Base-by-base conservation (phyloP, 2,888 invertebrate genomes). In the Idaea aversata region DNA sequence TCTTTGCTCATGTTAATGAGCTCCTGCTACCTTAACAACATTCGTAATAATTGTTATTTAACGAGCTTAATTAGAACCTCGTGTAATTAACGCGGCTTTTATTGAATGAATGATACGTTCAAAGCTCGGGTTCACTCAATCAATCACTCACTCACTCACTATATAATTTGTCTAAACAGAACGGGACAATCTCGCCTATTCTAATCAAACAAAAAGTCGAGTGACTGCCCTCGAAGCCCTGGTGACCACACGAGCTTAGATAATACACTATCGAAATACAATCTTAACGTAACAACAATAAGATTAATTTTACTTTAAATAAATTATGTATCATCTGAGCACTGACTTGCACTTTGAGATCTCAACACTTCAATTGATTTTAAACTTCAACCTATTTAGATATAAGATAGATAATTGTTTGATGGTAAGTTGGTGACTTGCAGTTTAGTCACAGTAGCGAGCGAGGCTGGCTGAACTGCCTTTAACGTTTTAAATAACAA, bases 361-460 rank as follows among this genome's bases (percentile, higher is more conserved):
- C 47, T 10, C 13, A 13, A 47, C 7, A 47, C 47, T 10, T 47
- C 0, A 47, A 47, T 47, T 47, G 47, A 47, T 47, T 47, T 47
- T 47, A 10, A 47, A 47, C 47, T 47, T 47, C 4, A 13, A 47
- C 47, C 25, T 6, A 47, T 10, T 13, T 16, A 59, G 13, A 16
- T 2, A n/a, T 0, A 64, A 59, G 5, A 57, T 57, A 47, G 15
- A 4, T 59, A 35, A 16, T 7, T 4, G 47, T 59, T 34, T 65
- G 65, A 15, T 47, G 6, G 59, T 7, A 16, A 13, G 65, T 57
- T 62, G 67, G 70, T 79, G 79, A 79, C 77, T 80, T 75, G 78
- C 78, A 75, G 62, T 70, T 75, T 74, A 67, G 64, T 76, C 75
- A 68, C 75, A 69, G 73, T 73, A 70, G 75, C 75, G 34, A 16